Conservation (phyloP, 2,797 vertebrate species). For the Catostomus latipinnis region DNA sequence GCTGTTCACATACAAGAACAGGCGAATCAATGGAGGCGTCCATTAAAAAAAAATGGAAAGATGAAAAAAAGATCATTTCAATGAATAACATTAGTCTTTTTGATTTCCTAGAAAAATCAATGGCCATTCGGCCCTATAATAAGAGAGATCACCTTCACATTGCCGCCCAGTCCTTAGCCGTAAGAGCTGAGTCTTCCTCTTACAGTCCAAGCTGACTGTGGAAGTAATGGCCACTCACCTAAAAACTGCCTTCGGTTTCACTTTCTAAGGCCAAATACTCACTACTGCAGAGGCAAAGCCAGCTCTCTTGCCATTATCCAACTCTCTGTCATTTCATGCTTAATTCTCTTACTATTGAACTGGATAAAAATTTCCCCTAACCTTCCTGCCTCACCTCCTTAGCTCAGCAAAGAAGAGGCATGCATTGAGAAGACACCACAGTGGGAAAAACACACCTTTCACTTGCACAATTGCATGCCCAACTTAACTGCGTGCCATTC, state of each 20-base stretch:
- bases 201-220: conserved; percentile 12
- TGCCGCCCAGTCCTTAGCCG: conserved; percentile 21
- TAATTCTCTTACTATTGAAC: conserved; percentile 44
- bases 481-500: conserved; percentile 73
- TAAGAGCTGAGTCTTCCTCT: conserved; percentile 25
- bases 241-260: conserved; percentile 46
- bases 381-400: conserved; percentile 5
- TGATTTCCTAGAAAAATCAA: conserved; percentile 36
- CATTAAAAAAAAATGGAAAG: neutral
- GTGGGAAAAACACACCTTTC: conserved; percentile 41
- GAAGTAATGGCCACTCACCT: conserved; percentile 41
- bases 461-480: conserved; percentile 43
- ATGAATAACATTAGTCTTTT: conserved; percentile 51
- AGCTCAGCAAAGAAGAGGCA: conserved; percentile 4
- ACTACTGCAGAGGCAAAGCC: conserved; percentile 18
- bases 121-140: conserved; percentile 45
- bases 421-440: conserved; percentile 6
- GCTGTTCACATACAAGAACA: conserved; percentile 23
- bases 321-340: conserved; percentile 42
- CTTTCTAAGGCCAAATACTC: conserved; percentile 44
- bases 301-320: conserved; percentile 19
- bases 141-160: conserved; percentile 34
- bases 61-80: conserved; percentile 45
- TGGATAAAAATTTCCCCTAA: conserved; percentile 38
- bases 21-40: conserved; percentile 35